Base-by-base conservation (phyloP, 2,113 vertebrate species). In the Marcusenius ussheri region DNA sequence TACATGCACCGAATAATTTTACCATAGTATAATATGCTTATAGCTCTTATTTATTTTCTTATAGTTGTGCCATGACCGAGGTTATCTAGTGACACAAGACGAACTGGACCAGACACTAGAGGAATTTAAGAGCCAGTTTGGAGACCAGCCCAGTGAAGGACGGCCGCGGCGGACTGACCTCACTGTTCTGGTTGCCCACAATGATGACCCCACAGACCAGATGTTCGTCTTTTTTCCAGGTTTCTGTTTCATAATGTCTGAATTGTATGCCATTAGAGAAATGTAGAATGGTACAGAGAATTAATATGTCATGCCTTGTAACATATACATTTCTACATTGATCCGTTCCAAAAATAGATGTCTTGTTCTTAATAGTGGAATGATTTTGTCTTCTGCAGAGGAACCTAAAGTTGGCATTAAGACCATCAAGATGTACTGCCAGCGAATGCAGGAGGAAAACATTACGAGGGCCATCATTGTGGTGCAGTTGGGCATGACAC, bases 171-270 rank as follows among this genome's bases (percentile, higher is more conserved):
- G 98, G 50, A 98, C 98, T 0, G 98, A 99, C 89, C 97, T 99
- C 17, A 99, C 98, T 0, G 98, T 99, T 80, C 94, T 99, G 92
- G 98, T 99, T 89, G 98, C 98, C 0, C 98, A 99, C 93, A 99
- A 99, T 0, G 98, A 99, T 0, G 98, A 99, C 45, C 98, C 98
- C 90, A 99, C 98, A 0, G 98, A 99, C 91, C 98, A 99, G 95
- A 99, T 99, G 98, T 99, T 99, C 17, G 97, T 99, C 42, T 99
- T 99, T 93, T 99, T 99, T 91, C 98, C 98, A 0, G 98, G 98
- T 98, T 94, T 91, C 95, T 90, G 50, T 3, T 39, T 11, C 10
- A 31, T 7, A 35, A 74, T 74, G 66, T 35, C 66, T 74, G 27
- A 74, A 35, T 27, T 74, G n/a, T 74, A 74, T 74, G 11, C 11